Percentiles rank a stretch among this genome's conserved stretches.
These are phyloP conservation scores for Athrips mouffetella DNA, from an alignment of 2,888 invertebrate species.

Conservation along the genomic window DNA sequence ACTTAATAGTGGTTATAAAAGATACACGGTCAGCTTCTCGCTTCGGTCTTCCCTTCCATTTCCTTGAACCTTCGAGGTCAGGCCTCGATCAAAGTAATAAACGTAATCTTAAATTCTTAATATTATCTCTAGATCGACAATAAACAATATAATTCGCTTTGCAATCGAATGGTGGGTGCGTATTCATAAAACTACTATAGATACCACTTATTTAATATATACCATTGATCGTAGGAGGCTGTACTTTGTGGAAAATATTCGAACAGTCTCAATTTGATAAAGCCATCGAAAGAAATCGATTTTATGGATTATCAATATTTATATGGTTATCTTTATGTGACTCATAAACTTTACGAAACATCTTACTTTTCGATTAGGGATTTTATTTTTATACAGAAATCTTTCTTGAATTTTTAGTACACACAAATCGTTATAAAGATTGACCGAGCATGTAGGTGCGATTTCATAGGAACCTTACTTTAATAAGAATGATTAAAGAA, in stretches of 20 bases:
- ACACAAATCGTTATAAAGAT: too few species aligned
- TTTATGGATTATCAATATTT: neutral
- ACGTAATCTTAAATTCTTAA: conserved; percentile 34
- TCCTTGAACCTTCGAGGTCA: conserved; percentile 13
- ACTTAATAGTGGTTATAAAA: neutral
- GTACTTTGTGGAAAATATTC: too few species aligned
- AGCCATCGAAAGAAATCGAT: too few species aligned
- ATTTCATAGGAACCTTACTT: too few species aligned
- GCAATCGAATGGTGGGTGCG: conserved; percentile 27
- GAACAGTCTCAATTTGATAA: too few species aligned
- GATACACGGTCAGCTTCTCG: neutral
- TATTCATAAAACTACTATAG: conserved; percentile 16
- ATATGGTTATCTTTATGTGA: neutral
- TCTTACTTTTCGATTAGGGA: too few species aligned
- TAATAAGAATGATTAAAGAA: too few species aligned
- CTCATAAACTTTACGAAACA: too few species aligned
- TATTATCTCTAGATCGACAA: conserved; percentile 39
- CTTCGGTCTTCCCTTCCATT: conserved; percentile 8
- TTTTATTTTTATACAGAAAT: too few species aligned
- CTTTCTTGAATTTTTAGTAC: too few species aligned
- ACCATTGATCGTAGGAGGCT: conserved; percentile 12
- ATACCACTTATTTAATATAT: conserved; percentile 22
- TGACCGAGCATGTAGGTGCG: too few species aligned
- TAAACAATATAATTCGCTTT: conserved; percentile 40
- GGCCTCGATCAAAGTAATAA: conserved; percentile 16